Conservation (phyloP, 2,888 invertebrate species). For the Heliconius sara region DNA sequence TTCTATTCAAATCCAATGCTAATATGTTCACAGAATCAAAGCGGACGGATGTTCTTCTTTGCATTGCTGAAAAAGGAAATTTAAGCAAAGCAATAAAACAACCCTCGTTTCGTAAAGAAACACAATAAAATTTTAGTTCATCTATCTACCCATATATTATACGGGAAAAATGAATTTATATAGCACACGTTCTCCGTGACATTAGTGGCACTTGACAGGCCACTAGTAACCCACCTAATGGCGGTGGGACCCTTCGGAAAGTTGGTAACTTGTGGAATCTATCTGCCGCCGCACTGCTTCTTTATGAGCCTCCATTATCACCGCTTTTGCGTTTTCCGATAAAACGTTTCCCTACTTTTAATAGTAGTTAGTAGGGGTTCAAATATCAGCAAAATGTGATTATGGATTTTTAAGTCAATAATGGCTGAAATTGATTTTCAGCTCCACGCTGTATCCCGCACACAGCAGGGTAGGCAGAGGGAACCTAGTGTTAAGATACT, state of each 20-base stretch:
- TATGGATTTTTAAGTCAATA: slow-evolving; percentile 62
- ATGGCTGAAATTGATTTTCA: slow-evolving; percentile 46
- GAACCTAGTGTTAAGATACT: too few relatives aligned
- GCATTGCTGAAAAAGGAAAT: slow-evolving; percentile 71
- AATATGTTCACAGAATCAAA: slow-evolving; percentile 82
- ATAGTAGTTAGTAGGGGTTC: slow-evolving; percentile 72
- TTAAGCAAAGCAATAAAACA: slow-evolving; percentile 64
- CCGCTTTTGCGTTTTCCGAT: slow-evolving; percentile 77
- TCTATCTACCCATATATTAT: slow-evolving; percentile 16
- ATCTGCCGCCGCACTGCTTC: slow-evolving; percentile 73
- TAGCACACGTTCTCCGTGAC: slow-evolving; percentile 43
- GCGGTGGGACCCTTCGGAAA: slow-evolving; percentile 70
- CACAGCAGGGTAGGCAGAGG: too few relatives aligned
- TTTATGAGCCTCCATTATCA: slow-evolving; percentile 82
- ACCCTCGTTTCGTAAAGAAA: slow-evolving; percentile 48
- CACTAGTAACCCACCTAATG: slow-evolving; percentile 76
- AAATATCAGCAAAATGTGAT: slow-evolving; percentile 71
- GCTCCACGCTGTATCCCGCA: too few relatives aligned
- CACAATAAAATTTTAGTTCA: slow-evolving; percentile 31
- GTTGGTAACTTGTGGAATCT: slow-evolving; percentile 81
- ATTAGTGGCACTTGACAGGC: slow-evolving; percentile 59
- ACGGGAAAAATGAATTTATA: slow-evolving; percentile 40
- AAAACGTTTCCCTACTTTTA: slow-evolving; percentile 79
- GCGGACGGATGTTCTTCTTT: slow-evolving; percentile 77
- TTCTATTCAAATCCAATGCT: slow-evolving; percentile 83